A percentile compares a stretch with the other conserved stretches of the same genome.
Conservation (phyloP, 2,888 invertebrate genomes). For the Macaria liturata region DNA sequence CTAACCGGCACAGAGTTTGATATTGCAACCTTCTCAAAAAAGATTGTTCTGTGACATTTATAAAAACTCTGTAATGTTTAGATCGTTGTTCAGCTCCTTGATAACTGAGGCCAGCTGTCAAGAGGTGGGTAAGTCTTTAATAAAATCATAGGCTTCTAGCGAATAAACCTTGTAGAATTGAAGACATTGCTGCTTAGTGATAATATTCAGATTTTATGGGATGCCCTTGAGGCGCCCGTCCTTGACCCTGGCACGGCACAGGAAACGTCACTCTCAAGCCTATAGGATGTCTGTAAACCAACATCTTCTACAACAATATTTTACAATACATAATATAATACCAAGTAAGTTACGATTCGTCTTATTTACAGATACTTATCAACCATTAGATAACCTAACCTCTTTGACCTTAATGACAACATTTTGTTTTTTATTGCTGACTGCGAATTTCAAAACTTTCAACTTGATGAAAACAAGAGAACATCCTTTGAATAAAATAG, state of each 20-base stretch:
- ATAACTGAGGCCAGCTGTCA: conserved; percentile 87
- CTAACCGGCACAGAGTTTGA: conserved; percentile 53
- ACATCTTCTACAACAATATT: conserved; percentile 1
- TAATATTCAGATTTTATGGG: conserved; percentile 27
- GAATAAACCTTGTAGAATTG: background rate
- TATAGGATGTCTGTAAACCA: conserved; percentile 35
- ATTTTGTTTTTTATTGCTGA: conserved; percentile 21
- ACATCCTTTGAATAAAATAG: background rate
- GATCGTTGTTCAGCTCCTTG: conserved; percentile 84
- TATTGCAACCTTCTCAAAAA: conserved; percentile 54
- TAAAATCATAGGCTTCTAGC: conserved; percentile 34
- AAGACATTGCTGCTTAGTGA: conserved; percentile 6
- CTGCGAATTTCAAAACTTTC: conserved; percentile 1
- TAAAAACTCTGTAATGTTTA: conserved; percentile 85
- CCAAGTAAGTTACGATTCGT: conserved; percentile 9
- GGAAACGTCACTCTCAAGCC: conserved; percentile 50
- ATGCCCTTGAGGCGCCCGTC: conserved; percentile 71
- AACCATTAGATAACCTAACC: conserved; percentile 70
- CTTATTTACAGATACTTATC: conserved; percentile 26
- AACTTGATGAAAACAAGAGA: conserved; percentile 6
- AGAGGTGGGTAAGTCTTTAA: conserved; percentile 89
- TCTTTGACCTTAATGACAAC: conserved; percentile 51
- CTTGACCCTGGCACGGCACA: conserved; percentile 59
- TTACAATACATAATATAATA: background rate
- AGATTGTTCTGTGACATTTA: conserved; percentile 51